phyloP scores from a whole-genome alignment of 2,797 vertebrate genomes.

The Myotis vivesi region DNA sequence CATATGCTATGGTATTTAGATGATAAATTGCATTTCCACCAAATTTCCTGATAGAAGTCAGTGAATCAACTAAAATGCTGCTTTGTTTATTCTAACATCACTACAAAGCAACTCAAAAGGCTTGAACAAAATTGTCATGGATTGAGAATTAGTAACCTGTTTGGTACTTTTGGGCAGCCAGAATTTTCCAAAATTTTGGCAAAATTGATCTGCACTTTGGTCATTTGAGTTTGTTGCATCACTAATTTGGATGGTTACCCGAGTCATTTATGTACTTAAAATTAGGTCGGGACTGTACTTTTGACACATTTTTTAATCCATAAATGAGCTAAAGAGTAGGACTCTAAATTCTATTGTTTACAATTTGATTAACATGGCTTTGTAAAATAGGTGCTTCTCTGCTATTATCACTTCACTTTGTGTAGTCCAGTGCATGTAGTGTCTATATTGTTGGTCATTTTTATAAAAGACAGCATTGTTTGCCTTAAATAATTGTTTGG shows the following conservation, averaged over 20 bases:
- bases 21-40: constrained; percentile 48
- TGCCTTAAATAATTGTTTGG: constrained; percentile 30
- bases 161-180: not conserved
- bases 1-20: constrained; percentile 35
- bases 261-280: not conserved
- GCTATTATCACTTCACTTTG: not conserved
- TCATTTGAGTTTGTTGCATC: not conserved
- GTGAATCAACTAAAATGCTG: constrained; percentile 9
- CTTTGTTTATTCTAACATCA: not conserved
- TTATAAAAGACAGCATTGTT: constrained; percentile 12
- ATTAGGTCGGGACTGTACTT: not conserved
- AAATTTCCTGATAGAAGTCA: constrained; percentile 32
- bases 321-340: not conserved
- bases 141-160: not conserved
- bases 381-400: not conserved
- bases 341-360: not conserved
- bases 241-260: not conserved
- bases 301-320: not conserved
- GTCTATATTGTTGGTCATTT: not conserved
- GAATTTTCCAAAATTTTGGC: not conserved
- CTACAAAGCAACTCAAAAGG: not conserved
- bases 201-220: not conserved
- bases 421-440: not conserved
- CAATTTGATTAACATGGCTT: not conserved
- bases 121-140: not conserved